A percentile compares a stretch with the other conserved stretches of the same genome.
Evolutionary conservation across 2,113 vertebrate species (phyloP).

Genomic region (Malaclemys terrapin): DNA sequence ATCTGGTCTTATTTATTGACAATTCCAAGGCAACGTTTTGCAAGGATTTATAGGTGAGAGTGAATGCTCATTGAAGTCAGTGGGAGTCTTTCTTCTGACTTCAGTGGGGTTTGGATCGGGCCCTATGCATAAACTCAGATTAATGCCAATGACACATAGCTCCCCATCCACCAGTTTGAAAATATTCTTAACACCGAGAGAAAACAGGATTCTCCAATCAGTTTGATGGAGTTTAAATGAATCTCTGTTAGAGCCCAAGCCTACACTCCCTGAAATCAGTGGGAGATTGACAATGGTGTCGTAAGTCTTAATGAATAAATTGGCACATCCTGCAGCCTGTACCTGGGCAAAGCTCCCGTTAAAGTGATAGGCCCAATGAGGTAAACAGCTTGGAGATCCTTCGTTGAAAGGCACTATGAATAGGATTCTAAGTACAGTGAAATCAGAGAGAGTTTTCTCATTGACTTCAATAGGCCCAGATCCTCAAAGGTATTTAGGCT

Average conservation of each 20-base stretch:
- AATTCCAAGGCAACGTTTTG: conserved; percentile 38
- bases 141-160: conserved; percentile 3
- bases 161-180: conserved; percentile 5
- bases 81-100: background rate
- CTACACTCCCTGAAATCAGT: background rate
- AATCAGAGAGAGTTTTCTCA: background rate
- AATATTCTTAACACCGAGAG: background rate
- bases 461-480: background rate
- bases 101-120: background rate
- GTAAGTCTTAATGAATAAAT: background rate
- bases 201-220: conserved; percentile 21
- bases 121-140: background rate
- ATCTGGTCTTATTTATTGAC: conserved; percentile 43
- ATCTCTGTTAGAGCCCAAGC: background rate
- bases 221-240: conserved; percentile 28
- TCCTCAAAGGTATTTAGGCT: background rate
- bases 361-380: background rate
- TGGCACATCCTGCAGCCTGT: accelerated
- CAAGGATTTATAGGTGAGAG: background rate
- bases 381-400: background rate
- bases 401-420: background rate
- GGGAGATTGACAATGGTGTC: background rate
- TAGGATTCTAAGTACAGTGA: background rate
- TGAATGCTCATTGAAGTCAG: background rate
- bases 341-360: background rate